phyloP scores from a whole-genome alignment of 2,113 vertebrate genomes.

The Reinhardtius hippoglossoides region DNA sequence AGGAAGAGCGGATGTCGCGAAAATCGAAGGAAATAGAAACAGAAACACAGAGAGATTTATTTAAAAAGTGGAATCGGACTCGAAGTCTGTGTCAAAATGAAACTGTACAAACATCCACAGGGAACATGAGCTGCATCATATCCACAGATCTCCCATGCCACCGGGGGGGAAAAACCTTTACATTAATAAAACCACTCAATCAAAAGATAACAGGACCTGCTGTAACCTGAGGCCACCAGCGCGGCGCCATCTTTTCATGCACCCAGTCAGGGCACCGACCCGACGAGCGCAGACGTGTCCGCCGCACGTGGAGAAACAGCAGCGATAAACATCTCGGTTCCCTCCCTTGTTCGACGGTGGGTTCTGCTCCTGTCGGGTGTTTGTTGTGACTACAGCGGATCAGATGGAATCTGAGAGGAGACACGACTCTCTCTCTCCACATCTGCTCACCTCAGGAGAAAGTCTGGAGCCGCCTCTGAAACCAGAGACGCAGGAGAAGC shows the following conservation, averaged over 20 bases:
- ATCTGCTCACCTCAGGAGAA: constrained; percentile 31
- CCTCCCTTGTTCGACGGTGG: constrained; percentile 15
- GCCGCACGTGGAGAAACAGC: constrained; percentile 1
- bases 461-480: constrained; percentile 43
- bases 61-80: constrained; percentile 43
- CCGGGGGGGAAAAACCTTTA: not conserved
- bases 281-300: not conserved
- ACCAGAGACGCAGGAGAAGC: not conserved
- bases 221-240: not conserved
- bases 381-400: constrained; percentile 70
- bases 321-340: constrained; percentile 36
- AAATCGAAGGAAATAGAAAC: no score
- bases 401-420: constrained; percentile 61
- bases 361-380: constrained; percentile 7
- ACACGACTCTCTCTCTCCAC: constrained; percentile 29
- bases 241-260: constrained; percentile 2
- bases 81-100: constrained; percentile 50
- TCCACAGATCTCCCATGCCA: not conserved
- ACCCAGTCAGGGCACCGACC: not conserved
- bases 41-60: no score
- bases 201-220: constrained; percentile 5
- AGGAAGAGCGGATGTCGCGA: no score
- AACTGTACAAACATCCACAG: not conserved
- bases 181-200: not conserved
- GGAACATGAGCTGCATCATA: not conserved